Evolutionary conservation across 2,113 vertebrate species (phyloP).

Genomic region (Aramus guarauna): DNA sequence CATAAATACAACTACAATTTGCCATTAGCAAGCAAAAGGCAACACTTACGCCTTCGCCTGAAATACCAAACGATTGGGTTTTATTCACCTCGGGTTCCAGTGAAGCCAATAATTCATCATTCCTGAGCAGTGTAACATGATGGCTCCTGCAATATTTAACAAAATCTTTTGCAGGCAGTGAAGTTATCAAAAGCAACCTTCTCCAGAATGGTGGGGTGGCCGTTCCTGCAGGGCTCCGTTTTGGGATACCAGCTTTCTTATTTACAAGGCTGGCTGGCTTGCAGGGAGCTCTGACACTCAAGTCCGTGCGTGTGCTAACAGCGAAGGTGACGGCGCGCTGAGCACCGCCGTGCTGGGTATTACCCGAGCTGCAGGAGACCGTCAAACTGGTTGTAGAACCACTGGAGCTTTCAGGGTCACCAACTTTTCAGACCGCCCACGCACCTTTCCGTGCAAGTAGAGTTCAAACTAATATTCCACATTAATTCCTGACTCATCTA

Average conservation of each 20-base stretch:
- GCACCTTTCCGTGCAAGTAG: fast-evolving
- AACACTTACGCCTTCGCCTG: not conserved
- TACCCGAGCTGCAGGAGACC: not conserved
- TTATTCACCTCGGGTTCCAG: not conserved
- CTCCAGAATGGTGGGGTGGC: not conserved
- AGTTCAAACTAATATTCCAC: not conserved
- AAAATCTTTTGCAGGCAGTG: not conserved
- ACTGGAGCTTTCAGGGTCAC: not conserved
- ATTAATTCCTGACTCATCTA: not conserved
- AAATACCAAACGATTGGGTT: not conserved
- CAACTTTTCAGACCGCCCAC: not conserved
- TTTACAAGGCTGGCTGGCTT: not conserved
- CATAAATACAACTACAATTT: not conserved
- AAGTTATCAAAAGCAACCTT: not conserved
- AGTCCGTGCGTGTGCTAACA: not conserved
- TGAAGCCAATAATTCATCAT: not conserved
- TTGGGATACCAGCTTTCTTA: not conserved
- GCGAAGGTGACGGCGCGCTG: not conserved
- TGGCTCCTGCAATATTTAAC: not conserved
- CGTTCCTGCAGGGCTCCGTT: not conserved
- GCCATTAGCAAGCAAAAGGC: not conserved
- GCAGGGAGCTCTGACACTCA: not conserved
- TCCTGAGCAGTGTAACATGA: not conserved
- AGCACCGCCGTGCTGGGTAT: not conserved
- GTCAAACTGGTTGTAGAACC: not conserved